Percentiles rank a stretch among this genome's conserved stretches.
phyloP scores from a whole-genome alignment of 2,888 invertebrate species.

The Laspeyria flexula region DNA sequence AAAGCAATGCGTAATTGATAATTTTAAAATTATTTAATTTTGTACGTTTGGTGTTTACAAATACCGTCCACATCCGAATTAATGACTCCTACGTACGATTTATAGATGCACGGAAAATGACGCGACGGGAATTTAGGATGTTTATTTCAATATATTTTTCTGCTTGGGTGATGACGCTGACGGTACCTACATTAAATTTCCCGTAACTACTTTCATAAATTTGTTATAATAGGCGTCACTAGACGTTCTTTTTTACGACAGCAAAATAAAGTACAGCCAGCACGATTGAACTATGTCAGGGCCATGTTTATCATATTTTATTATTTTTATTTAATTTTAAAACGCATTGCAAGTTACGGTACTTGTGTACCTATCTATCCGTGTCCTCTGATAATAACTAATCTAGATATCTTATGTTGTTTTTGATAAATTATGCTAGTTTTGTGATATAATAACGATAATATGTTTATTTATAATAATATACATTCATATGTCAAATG shows the following conservation, averaged over 20 bases:
- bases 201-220: conserved; percentile 22
- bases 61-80: too few species aligned
- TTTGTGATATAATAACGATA: background rate
- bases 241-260: conserved; percentile 23
- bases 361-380: conserved; percentile 3
- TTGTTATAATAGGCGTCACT: conserved; percentile 21
- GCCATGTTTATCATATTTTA: conserved; percentile 12
- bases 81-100: too few species aligned
- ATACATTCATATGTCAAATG: too few species aligned
- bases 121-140: background rate
- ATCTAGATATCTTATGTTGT: background rate
- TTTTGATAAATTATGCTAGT: conserved; percentile 1
- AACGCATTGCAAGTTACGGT: background rate
- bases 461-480: background rate
- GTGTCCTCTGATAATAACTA: conserved; percentile 9
- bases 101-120: background rate
- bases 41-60: too few species aligned
- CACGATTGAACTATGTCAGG: conserved; percentile 31
- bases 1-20: too few species aligned
- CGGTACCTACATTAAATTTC: too few species aligned
- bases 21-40: too few species aligned
- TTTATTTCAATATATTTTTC: background rate
- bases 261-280: conserved; percentile 18
- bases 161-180: conserved; percentile 10
- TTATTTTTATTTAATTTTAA: conserved; percentile 16